Percentiles rank a stretch among this genome's conserved stretches.
Conservation (phyloP, 92 coral and sea anemone species). For the Scolanthus callimorphus region DNA sequence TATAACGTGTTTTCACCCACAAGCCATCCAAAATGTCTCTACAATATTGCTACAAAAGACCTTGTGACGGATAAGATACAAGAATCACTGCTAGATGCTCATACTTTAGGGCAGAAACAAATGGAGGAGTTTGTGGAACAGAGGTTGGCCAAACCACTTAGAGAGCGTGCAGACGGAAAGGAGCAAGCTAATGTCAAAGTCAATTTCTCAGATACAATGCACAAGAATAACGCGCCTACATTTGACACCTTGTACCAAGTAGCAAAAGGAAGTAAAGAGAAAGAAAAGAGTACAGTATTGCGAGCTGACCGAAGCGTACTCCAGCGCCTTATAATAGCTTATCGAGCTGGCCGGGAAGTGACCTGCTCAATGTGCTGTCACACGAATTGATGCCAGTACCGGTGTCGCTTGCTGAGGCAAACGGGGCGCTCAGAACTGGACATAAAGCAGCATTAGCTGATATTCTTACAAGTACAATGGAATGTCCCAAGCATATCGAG, state of each 20-base stretch:
- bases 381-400: too few relatives aligned
- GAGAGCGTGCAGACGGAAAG: constrained; percentile 6
- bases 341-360: constrained; percentile 64
- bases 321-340: constrained; percentile 46
- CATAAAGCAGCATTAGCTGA: constrained; percentile 51
- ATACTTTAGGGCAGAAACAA: constrained; percentile 47
- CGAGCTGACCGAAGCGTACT: constrained; percentile 52
- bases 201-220: constrained; percentile 43
- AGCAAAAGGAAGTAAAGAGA: constrained; percentile 43
- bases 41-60: constrained; percentile 67
- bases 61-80: constrained; percentile 53
- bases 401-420: constrained; percentile 50
- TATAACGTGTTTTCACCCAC: constrained; percentile 42
- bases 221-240: constrained; percentile 58
- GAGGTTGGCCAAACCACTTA: constrained; percentile 17
- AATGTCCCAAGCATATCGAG: constrained; percentile 25
- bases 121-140: constrained; percentile 45
- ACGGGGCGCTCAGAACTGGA: constrained; percentile 47
- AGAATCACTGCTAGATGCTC: constrained; percentile 41
- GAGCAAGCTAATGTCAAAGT: constrained; percentile 5
- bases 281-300: constrained; percentile 28
- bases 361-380: constrained; percentile 29
- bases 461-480: constrained; percentile 33
- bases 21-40: constrained; percentile 56
- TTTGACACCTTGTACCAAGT: constrained; percentile 56